Evolutionary conservation across 2,888 invertebrate genomes (phyloP).

Genomic region (Oscheius sp.): DNA sequence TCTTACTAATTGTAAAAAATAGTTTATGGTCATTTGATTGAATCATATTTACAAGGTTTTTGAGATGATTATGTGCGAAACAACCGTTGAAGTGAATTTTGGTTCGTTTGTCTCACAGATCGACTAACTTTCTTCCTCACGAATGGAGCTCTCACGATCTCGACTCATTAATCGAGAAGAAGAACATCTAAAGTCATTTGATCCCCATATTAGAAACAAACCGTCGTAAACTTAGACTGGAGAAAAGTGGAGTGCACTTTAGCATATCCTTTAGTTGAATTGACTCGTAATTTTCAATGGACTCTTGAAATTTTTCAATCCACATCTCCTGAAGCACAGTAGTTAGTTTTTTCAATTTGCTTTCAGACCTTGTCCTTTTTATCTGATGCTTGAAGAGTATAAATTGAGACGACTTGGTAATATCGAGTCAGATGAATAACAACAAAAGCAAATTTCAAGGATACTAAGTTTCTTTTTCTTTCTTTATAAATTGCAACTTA

Average conservation of each 20-base stretch:
- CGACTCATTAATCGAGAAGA: constrained; percentile 46
- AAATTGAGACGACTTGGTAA: constrained; percentile 74
- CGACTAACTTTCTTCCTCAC: not conserved
- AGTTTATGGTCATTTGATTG: too few relatives aligned
- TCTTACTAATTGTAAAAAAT: not conserved
- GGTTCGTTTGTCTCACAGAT: not conserved
- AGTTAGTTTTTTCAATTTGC: not conserved
- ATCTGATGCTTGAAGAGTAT: constrained; percentile 73
- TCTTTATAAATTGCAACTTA: constrained; percentile 25
- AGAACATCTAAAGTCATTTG: constrained; percentile 38
- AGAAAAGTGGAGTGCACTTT: constrained; percentile 67
- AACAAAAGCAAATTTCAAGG: constrained; percentile 72
- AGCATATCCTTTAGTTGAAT: constrained; percentile 70
- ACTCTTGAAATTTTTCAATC: constrained; percentile 71
- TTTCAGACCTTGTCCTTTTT: constrained; percentile 72
- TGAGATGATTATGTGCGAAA: constrained; percentile 1
- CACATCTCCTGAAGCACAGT: constrained; percentile 62
- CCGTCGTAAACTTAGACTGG: constrained; percentile 60
- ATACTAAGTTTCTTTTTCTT: constrained; percentile 46
- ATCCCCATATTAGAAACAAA: not conserved
- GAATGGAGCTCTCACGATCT: constrained; percentile 13
- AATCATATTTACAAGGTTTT: too few relatives aligned
- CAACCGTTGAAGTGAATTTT: constrained; percentile 18
- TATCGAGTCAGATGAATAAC: constrained; percentile 74
- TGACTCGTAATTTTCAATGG: constrained; percentile 72